Evolutionary conservation across 2,797 vertebrate genomes (phyloP), one percentile per base, ranked within the genome.

Genomic region (Dallia pectoralis): DNA sequence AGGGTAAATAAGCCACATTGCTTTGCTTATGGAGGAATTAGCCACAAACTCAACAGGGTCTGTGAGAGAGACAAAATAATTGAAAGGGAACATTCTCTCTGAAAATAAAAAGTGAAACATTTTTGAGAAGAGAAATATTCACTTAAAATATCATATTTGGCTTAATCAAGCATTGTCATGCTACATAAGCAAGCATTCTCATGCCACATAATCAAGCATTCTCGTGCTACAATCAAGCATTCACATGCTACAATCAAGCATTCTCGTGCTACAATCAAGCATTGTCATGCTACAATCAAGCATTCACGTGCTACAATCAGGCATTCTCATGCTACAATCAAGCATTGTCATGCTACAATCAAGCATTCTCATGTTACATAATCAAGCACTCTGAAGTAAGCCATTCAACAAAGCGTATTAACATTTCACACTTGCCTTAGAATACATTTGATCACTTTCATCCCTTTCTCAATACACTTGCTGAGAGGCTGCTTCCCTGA

Each of bases 31-130:
- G 67, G 69, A 69, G 72, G 74, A 84, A 79, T 40, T 16, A 62
- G 79, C 73, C 29, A 68, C 8, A 53, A 51, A 8, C 33, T 51
- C 25, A 32, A 49, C 64, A 14, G 22, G 51, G 6, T 68, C 33
- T 63, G 64, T 8, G 12, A 6, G 29, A 70, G 44, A 67, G 64
- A 77, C 77, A 73, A 74, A 79, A 80, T 63, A 36, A 29, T 61
- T 44, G 0, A 77, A 81, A 85, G 85, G 67, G 62, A 69, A 85
- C 73, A 80, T 36, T 71, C 77, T 81, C 76, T 40, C 70, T 69
- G 74, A 19, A 51, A 25, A 76, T 29, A 48, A 19, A 27, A 47
- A 33, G 29, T 11, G 22, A 44, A 33, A 47, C 65, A 65, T 66
- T 61, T 73, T 44, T 51, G 70, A 81, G 71, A 68, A 73, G 70